phyloP scores from a whole-genome alignment of 2,113 vertebrate genomes.

The Ctenomys sociabilis region DNA sequence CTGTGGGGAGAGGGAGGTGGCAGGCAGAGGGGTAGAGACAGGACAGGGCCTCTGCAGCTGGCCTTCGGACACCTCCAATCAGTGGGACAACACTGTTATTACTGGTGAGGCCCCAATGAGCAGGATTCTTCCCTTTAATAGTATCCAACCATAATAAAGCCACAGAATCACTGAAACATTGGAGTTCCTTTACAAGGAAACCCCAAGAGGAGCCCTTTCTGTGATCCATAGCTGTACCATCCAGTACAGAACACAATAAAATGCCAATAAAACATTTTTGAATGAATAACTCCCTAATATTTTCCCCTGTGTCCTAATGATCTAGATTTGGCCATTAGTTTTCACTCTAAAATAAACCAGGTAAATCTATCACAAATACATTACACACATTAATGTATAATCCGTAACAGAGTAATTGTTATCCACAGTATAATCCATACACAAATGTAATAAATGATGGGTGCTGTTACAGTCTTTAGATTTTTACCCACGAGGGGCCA shows the following conservation, averaged over 20 bases:
- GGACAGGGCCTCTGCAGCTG: not conserved
- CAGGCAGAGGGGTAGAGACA: not conserved
- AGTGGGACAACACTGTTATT: not conserved
- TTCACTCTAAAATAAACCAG: constrained; percentile 22
- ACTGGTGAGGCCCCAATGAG: not conserved
- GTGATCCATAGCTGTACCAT: not conserved
- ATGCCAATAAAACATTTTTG: not conserved
- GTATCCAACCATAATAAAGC: not conserved
- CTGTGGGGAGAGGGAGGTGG: not conserved
- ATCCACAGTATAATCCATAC: not conserved
- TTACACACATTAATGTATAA: not conserved
- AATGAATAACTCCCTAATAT: not conserved
- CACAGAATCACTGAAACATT: not conserved
- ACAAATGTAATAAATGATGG: not conserved
- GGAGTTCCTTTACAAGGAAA: not conserved
- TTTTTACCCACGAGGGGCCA: not conserved
- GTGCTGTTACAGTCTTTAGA: not conserved
- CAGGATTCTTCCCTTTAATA: not conserved
- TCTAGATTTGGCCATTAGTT: not conserved
- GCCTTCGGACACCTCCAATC: not conserved
- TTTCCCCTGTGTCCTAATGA: constrained; percentile 5
- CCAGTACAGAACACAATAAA: not conserved
- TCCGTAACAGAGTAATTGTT: not conserved
- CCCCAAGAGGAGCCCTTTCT: not conserved
- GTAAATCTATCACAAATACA: not conserved